phyloP scores from a whole-genome alignment of 2,113 vertebrate genomes.

The Sciurus niger region DNA sequence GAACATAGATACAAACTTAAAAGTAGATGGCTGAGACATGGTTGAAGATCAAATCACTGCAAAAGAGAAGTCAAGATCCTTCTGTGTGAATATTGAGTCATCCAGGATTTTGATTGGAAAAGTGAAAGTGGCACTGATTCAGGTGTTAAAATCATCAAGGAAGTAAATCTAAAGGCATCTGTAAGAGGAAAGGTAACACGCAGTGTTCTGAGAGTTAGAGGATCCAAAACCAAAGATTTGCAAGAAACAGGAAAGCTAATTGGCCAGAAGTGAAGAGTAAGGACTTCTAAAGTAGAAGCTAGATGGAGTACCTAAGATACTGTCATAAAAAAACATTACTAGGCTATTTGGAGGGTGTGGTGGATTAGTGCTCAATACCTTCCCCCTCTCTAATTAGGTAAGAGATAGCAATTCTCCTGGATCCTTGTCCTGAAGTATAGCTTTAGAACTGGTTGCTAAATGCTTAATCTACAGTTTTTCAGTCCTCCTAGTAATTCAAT shows the following conservation, averaged over 20 bases:
- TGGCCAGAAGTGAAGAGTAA: not conserved
- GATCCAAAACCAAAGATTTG: not conserved
- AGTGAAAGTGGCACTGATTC: not conserved
- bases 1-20: not conserved
- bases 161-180: not conserved
- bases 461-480: not conserved
- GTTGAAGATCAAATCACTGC: not conserved
- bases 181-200: not conserved
- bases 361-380: not conserved
- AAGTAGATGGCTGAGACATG: not conserved
- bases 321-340: not conserved
- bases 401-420: not conserved
- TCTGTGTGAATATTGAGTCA: not conserved
- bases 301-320: not conserved
- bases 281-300: not conserved
- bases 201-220: not conserved
- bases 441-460: not conserved
- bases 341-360: not conserved
- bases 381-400: not conserved
- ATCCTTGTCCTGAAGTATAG: not conserved
- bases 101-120: not conserved
- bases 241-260: not conserved
- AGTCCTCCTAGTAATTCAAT: not conserved
- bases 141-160: not conserved
- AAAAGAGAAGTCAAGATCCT: not conserved